phyloP scores from a whole-genome alignment of 2,888 invertebrate genomes.

The Pterostichus madidus region DNA sequence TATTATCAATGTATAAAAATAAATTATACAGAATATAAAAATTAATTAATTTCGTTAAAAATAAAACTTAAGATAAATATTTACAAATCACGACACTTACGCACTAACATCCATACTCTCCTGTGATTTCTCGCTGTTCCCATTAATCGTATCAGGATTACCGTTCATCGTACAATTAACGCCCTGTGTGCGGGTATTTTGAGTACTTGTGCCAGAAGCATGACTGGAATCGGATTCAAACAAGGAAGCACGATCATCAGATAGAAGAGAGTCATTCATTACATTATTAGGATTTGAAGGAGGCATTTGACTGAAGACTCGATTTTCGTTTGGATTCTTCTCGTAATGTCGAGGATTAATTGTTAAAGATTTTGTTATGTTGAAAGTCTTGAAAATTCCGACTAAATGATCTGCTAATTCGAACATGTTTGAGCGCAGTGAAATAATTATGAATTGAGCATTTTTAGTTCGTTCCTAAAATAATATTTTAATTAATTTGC shows the following conservation, averaged over 20 bases:
- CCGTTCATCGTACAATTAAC: too few species aligned
- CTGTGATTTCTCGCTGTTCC: slow-evolving; percentile 11
- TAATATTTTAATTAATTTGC: not conserved
- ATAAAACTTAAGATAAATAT: slow-evolving; percentile 8
- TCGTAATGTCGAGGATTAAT: slow-evolving; percentile 76
- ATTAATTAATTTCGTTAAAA: too few species aligned
- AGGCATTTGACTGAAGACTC: slow-evolving; percentile 16
- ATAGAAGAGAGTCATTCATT: too few species aligned
- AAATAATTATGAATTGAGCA: slow-evolving; percentile 99
- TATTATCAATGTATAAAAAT: too few species aligned
- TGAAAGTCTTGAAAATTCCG: slow-evolving; percentile 96
- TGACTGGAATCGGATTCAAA: not conserved
- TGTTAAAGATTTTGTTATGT: slow-evolving; percentile 90
- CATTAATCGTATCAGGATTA: not conserved
- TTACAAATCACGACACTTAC: not conserved
- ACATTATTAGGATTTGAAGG: not conserved
- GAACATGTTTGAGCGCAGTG: slow-evolving; percentile 98
- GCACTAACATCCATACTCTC: slow-evolving; percentile 22
- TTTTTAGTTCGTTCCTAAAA: slow-evolving; percentile 94
- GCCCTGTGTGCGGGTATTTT: too few species aligned
- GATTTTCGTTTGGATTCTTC: not conserved
- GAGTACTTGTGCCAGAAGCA: not conserved
- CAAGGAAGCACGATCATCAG: slow-evolving; percentile 12
- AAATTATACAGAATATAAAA: too few species aligned
- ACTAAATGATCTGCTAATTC: slow-evolving; percentile 94